Evolutionary conservation across 2,888 invertebrate species (phyloP).

Genomic region (Drosophila peninsularis): DNA sequence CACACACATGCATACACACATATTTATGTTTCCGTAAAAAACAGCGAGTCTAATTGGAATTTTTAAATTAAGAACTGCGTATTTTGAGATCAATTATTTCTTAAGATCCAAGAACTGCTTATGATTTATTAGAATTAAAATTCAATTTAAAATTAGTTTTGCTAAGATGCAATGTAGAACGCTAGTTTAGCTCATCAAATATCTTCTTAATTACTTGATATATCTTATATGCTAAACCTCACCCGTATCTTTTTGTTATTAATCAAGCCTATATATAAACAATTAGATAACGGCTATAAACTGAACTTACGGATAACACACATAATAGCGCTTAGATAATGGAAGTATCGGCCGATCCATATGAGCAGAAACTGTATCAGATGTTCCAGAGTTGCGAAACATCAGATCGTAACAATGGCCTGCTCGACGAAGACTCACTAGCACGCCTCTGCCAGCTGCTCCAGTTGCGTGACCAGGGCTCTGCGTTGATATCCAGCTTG

Average conservation of each 20-base stretch:
- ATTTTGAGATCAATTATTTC: neutral
- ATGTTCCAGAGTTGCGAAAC: slow-evolving; percentile 92
- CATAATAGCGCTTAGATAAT: slow-evolving; percentile 49
- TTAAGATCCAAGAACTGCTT: neutral
- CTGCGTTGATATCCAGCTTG: slow-evolving; percentile 87
- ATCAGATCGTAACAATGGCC: slow-evolving; percentile 87
- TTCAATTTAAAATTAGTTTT: neutral
- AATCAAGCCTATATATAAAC: neutral
- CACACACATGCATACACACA: neutral
- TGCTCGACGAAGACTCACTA: slow-evolving; percentile 88
- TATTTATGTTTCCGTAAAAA: neutral
- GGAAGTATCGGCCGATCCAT: slow-evolving; percentile 87
- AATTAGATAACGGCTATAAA: slow-evolving; percentile 43
- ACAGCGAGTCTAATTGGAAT: slow-evolving; percentile 4
- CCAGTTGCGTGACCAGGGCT: slow-evolving; percentile 90
- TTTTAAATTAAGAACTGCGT: neutral
- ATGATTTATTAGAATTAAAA: neutral
- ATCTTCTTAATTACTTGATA: too few species aligned
- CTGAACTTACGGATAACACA: slow-evolving; percentile 23
- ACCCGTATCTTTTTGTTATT: neutral
- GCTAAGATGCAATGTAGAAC: neutral
- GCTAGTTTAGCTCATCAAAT: slow-evolving; percentile 8
- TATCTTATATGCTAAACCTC: neutral
- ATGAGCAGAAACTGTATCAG: slow-evolving; percentile 92
- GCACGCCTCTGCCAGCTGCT: slow-evolving; percentile 90